These are phyloP conservation scores for Pterocles burchelli DNA, from an alignment of 2,113 vertebrate species.

Conservation along the genomic window DNA sequence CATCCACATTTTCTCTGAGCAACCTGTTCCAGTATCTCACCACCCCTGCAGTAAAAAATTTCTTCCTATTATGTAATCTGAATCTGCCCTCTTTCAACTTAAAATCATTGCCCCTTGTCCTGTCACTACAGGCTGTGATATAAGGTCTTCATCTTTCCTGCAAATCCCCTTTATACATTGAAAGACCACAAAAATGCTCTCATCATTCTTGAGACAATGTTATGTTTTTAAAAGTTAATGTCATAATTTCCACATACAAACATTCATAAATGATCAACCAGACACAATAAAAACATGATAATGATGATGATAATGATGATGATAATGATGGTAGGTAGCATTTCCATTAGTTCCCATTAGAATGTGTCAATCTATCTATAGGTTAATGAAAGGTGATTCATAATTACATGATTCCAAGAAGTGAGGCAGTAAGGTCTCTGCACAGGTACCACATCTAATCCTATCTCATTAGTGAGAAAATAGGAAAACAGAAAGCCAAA, in stretches of 20 bases:
- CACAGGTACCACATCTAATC: not conserved
- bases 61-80: not conserved
- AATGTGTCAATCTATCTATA: not conserved
- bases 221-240: not conserved
- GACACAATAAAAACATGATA: not conserved
- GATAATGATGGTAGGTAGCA: too few species aligned
- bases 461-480: not conserved
- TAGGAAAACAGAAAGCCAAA: not conserved
- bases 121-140: not conserved
- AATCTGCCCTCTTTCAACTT: not conserved
- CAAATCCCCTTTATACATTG: not conserved
- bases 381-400: not conserved
- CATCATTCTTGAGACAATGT: not conserved
- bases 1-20: not conserved
- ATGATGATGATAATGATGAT: not conserved
- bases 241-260: not conserved
- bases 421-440: not conserved
- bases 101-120: not conserved
- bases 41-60: fast-evolving
- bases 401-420: not conserved
- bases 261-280: not conserved
- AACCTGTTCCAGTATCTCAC: not conserved
- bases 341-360: not conserved
- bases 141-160: not conserved
- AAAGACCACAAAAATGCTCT: not conserved